phyloP scores from a whole-genome alignment of 2,113 vertebrate genomes.

The Lepisosteus oculatus region DNA sequence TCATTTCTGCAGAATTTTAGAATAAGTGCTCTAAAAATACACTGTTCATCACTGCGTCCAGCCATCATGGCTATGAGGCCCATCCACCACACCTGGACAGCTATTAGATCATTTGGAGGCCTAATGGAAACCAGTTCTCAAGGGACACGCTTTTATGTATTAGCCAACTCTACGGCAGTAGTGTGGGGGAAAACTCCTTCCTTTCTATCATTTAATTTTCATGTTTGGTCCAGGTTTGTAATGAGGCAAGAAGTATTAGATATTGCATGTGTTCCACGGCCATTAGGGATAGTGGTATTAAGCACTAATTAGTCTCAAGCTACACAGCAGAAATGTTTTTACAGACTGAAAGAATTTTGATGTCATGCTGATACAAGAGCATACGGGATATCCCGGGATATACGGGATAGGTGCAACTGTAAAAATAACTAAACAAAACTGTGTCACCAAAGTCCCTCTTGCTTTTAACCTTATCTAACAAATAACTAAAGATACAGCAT shows the following conservation, averaged over 20 bases:
- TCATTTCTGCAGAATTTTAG: background rate
- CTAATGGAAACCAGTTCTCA: constrained; percentile 58
- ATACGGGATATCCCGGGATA: too few species aligned
- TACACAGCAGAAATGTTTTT: background rate
- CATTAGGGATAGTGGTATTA: constrained; percentile 22
- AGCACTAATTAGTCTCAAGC: constrained; percentile 14
- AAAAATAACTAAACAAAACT: too few species aligned
- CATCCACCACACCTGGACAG: constrained; percentile 47
- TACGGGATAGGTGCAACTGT: too few species aligned
- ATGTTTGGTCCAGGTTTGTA: constrained; percentile 25
- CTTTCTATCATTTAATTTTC: constrained; percentile 51
- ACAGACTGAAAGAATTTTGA: too few species aligned
- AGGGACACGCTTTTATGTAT: constrained; percentile 46
- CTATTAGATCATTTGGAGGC: constrained; percentile 48
- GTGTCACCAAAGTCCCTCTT: too few species aligned
- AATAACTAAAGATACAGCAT: background rate
- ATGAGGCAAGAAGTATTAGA: constrained; percentile 30
- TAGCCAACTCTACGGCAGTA: constrained; percentile 46
- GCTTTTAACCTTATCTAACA: background rate
- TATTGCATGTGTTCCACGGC: constrained; percentile 32
- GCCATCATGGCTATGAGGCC: constrained; percentile 45
- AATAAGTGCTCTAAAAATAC: background rate
- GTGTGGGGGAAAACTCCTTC: constrained; percentile 32
- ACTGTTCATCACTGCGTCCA: constrained; percentile 3
- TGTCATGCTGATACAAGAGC: too few species aligned